These are phyloP conservation scores for Oxyruncus cristatus DNA, from an alignment of 2,113 vertebrate species.

Conservation along the genomic window DNA sequence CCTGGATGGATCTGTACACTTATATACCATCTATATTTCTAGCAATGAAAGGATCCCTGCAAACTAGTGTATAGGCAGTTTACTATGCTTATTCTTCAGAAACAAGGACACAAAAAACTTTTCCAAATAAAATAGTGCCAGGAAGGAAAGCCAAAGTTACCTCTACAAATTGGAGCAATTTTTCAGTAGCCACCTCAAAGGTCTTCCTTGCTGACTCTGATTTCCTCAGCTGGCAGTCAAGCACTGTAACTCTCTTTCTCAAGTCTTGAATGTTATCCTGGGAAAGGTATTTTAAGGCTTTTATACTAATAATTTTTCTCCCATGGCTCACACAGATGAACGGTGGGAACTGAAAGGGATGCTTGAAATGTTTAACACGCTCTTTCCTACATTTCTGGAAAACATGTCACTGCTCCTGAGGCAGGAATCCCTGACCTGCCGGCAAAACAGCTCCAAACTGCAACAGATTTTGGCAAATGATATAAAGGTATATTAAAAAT, in stretches of 20 bases:
- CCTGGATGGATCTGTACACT: background rate
- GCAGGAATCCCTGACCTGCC: background rate
- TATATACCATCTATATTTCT: rapidly evolving
- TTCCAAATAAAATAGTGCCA: background rate
- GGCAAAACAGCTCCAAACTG: background rate
- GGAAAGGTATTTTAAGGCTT: background rate
- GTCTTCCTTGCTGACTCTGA: conserved; percentile 83
- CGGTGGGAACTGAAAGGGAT: background rate
- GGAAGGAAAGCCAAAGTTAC: conserved; percentile 66
- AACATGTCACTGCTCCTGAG: background rate
- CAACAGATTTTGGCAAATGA: background rate
- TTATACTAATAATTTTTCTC: background rate
- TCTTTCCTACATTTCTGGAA: background rate
- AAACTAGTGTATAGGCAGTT: background rate
- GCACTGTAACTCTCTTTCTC: conserved; percentile 84
- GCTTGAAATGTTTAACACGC: background rate
- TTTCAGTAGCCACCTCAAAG: conserved; percentile 85
- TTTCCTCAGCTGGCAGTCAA: conserved; percentile 91
- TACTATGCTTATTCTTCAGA: background rate
- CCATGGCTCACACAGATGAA: background rate
- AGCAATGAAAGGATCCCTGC: background rate
- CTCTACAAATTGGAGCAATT: conserved; percentile 91
- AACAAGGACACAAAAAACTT: background rate
- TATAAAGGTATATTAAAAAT: background rate
- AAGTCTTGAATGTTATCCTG: conserved; percentile 86